Percentiles rank a stretch among this genome's conserved stretches.
phyloP scores from a whole-genome alignment of 2,113 vertebrate genomes.

The Mesoclemmys tuberculata region DNA sequence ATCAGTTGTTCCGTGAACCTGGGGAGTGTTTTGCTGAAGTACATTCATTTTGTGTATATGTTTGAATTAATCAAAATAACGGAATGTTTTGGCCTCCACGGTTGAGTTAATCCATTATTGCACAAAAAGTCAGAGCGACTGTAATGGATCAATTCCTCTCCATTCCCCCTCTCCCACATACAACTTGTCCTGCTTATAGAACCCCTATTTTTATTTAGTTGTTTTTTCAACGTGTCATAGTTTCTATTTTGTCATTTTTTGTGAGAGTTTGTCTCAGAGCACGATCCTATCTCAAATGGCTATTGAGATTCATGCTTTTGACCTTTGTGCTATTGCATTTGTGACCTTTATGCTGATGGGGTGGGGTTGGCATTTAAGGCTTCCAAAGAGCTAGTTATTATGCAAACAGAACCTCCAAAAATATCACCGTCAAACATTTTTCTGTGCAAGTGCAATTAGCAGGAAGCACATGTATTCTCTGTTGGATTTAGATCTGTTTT shows the following conservation, averaged over 20 bases:
- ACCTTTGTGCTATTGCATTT: background rate
- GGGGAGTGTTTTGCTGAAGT: background rate
- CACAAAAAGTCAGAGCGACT: background rate
- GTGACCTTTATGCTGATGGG: background rate
- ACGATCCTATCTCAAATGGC: slow-evolving; percentile 5
- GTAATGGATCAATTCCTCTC: background rate
- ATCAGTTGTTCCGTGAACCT: background rate
- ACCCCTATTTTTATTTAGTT: background rate
- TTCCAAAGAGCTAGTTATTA: slow-evolving; percentile 27
- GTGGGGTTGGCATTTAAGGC: background rate
- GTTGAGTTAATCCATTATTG: background rate
- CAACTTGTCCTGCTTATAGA: background rate
- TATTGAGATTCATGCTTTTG: background rate
- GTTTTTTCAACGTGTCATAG: background rate
- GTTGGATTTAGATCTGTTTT: slow-evolving; percentile 18
- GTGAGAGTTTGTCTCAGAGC: slow-evolving; percentile 11
- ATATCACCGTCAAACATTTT: background rate
- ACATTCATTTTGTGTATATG: background rate
- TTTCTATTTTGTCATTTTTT: slow-evolving; percentile 19
- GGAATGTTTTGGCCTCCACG: background rate
- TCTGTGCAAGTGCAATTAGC: background rate
- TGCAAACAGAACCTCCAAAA: slow-evolving; percentile 30
- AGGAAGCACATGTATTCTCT: background rate
- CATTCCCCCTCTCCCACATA: background rate
- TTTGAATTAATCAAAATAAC: background rate